Percentiles rank a stretch among this genome's conserved stretches.
Evolutionary conservation across 2,113 vertebrate genomes (phyloP).

Genomic region (Platycercus adscitus): DNA sequence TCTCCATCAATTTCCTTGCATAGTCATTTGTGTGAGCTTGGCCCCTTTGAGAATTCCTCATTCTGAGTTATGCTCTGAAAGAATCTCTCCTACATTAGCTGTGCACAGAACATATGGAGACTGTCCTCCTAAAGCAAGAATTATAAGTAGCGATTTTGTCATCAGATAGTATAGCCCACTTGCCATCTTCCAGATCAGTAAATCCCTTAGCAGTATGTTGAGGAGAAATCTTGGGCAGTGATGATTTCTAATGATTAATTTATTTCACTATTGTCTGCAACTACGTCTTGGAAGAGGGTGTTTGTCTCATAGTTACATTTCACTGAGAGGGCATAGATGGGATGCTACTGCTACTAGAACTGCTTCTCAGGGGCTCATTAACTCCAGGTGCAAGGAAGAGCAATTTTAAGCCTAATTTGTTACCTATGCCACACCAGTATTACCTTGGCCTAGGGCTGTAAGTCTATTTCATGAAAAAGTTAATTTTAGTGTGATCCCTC

Average conservation of each 20-base stretch:
- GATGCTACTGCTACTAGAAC: not conserved
- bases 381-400: not conserved
- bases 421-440: not conserved
- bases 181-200: not conserved
- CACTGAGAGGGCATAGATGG: not conserved
- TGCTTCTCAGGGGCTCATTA: not conserved
- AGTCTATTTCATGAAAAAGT: not conserved
- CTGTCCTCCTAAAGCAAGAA: not conserved
- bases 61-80: not conserved
- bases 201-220: not conserved
- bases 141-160: not conserved
- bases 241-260: not conserved
- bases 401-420: not conserved
- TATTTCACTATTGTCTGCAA: not conserved
- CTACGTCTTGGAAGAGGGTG: not conserved
- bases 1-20: not conserved
- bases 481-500: not conserved
- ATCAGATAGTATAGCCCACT: not conserved
- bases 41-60: not conserved
- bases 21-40: not conserved
- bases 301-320: not conserved
- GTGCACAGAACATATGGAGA: not conserved
- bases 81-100: not conserved
- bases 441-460: not conserved
- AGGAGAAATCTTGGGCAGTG: not conserved